Evolutionary conservation across 2,113 vertebrate genomes (phyloP).

Genomic region (Raja brachyura): DNA sequence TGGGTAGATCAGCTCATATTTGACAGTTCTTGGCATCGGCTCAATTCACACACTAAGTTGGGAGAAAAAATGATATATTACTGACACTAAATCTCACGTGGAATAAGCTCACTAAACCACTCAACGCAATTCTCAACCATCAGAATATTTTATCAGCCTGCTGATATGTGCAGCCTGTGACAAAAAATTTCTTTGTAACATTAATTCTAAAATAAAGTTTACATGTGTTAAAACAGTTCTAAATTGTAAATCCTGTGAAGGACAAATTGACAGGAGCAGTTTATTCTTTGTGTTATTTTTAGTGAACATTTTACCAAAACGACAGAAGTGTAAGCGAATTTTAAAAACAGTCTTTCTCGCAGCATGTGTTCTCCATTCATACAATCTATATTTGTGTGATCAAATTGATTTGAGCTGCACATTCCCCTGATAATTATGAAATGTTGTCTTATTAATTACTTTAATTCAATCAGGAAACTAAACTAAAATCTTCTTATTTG

Average conservation of each 20-base stretch:
- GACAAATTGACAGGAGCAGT: not conserved
- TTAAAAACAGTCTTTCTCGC: not conserved
- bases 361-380: not conserved
- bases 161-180: not conserved
- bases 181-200: slow-evolving; percentile 5
- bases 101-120: not conserved
- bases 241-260: not conserved
- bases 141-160: too few species aligned
- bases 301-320: not conserved
- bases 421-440: not conserved
- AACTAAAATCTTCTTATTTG: not conserved
- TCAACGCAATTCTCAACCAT: not conserved
- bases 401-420: not conserved
- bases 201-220: slow-evolving; percentile 18
- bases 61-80: not conserved
- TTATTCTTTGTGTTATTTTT: slow-evolving; percentile 9
- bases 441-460: not conserved
- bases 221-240: slow-evolving; percentile 1
- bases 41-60: not conserved
- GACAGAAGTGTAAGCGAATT: not conserved
- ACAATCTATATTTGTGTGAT: not conserved
- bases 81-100: not conserved
- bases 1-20: not conserved
- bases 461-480: not conserved
- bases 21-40: not conserved